Base-by-base conservation (phyloP, 2,113 vertebrate genomes). In the Burhinus oedicnemus region DNA sequence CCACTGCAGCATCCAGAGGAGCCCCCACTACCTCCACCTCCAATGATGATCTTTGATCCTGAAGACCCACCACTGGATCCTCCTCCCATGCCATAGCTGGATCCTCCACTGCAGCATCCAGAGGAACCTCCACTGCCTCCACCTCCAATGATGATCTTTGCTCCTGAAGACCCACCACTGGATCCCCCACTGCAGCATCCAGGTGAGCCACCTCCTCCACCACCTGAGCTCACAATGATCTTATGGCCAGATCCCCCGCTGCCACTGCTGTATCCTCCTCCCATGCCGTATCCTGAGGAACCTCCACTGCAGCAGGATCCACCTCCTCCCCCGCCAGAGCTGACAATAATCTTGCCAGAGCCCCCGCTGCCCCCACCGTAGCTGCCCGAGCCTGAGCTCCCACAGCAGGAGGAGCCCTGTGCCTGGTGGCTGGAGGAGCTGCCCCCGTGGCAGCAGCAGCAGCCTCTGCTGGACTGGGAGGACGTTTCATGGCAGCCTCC, bases 401-500 rank as follows among this genome's bases (percentile, higher is more conserved):
- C 49, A 25, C 49, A 51, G 49, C 49, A 51, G 49, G 49, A 51
- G 49, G 49, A 51, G 49, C 49, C 49, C 49, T 51, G 49, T 7
- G 22, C 12, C 49, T 51, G 49, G 49, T 51, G 23, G 49, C 49
- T 5, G 22, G 49, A 51, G 12, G 49, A 51, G 49, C 49, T 51
- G 22, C 49, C 38, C 8, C 94, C 51, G 1, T 84, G 69, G 69
- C 94, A 78, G 8, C 44, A 4, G 3, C 68, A 83, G 36, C 78
- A 44, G 12, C 44, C 44, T 14, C 44, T 64, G 0, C 87, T 17
- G 64, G 94, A 62, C 65, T 93, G 92, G 57, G 34, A 83, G 32
- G 92, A 79, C 11, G 38, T 93, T 47, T 70, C 92, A 2, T 94
- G 90, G 90, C 94, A 95, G 49, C 84, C 64, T 9, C 72, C 17